Percentiles rank a stretch among this genome's conserved stretches.
Evolutionary conservation across 2,888 invertebrate genomes (phyloP).

Genomic region (Drosophila anceps): DNA sequence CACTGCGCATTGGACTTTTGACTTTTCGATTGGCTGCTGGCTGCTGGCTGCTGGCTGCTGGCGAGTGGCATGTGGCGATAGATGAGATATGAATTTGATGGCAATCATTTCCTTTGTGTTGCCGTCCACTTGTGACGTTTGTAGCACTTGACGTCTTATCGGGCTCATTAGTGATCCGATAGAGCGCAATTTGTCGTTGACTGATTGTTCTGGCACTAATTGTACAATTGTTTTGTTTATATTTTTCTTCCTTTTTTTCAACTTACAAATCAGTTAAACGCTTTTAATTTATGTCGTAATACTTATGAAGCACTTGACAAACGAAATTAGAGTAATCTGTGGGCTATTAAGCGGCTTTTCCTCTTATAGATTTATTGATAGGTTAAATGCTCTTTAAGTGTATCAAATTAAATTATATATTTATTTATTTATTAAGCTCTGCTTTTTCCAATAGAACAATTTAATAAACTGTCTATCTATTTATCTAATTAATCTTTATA

Average conservation of each 20-base stretch:
- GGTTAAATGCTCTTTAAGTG: too few relatives aligned
- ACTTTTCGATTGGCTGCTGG: background rate
- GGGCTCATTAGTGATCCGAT: constrained; percentile 24
- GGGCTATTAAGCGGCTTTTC: too few relatives aligned
- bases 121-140: constrained; percentile 28
- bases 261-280: background rate
- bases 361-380: too few relatives aligned
- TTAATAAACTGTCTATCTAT: too few relatives aligned
- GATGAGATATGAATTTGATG: constrained; percentile 16
- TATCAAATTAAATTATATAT: too few relatives aligned
- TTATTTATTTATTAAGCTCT: too few relatives aligned
- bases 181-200: constrained; percentile 28
- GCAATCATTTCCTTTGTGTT: constrained; percentile 11
- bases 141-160: constrained; percentile 22
- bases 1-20: constrained; percentile 46
- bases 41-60: too few relatives aligned
- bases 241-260: background rate
- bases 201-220: constrained; percentile 28
- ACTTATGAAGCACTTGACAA: too few relatives aligned
- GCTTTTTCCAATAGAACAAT: too few relatives aligned
- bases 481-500: too few relatives aligned
- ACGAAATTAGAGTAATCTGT: background rate
- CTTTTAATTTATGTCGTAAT: background rate
- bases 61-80: background rate
- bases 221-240: background rate